These are phyloP conservation scores for Emydura subglobosa DNA, from an alignment of 2,113 vertebrate genomes.

Conservation along the genomic window DNA sequence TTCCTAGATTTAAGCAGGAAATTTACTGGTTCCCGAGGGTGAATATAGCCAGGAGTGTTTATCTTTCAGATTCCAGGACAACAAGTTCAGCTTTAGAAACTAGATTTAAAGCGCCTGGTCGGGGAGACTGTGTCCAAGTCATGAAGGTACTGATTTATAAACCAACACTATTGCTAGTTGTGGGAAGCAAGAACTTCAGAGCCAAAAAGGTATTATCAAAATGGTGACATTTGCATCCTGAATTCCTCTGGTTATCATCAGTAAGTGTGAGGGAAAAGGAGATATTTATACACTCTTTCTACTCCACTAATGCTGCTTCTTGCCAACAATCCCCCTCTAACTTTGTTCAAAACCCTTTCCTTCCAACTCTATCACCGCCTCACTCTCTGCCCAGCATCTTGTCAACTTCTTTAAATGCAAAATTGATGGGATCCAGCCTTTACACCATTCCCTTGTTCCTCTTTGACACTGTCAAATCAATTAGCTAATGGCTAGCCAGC, in stretches of 20 bases:
- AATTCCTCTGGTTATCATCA: not conserved
- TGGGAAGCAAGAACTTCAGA: not conserved
- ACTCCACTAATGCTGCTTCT: not conserved
- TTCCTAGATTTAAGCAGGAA: not conserved
- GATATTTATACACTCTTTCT: not conserved
- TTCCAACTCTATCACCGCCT: not conserved
- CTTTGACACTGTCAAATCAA: not conserved
- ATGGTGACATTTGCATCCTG: not conserved
- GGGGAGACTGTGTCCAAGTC: not conserved
- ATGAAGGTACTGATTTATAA: not conserved
- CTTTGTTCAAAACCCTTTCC: not conserved
- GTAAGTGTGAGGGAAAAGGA: not conserved
- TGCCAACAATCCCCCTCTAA: not conserved
- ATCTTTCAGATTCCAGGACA: not conserved
- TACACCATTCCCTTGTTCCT: not conserved
- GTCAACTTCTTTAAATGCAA: not conserved
- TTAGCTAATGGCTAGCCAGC: not conserved
- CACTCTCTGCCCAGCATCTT: not conserved
- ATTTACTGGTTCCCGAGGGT: not conserved
- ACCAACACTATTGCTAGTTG: not conserved
- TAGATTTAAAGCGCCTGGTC: not conserved
- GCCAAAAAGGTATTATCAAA: not conserved
- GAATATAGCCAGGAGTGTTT: not conserved
- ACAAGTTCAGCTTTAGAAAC: not conserved
- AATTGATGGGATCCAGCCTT: not conserved